phyloP scores from a whole-genome alignment of 1,140 invertebrate genomes.

The Bombus waltoni region DNA sequence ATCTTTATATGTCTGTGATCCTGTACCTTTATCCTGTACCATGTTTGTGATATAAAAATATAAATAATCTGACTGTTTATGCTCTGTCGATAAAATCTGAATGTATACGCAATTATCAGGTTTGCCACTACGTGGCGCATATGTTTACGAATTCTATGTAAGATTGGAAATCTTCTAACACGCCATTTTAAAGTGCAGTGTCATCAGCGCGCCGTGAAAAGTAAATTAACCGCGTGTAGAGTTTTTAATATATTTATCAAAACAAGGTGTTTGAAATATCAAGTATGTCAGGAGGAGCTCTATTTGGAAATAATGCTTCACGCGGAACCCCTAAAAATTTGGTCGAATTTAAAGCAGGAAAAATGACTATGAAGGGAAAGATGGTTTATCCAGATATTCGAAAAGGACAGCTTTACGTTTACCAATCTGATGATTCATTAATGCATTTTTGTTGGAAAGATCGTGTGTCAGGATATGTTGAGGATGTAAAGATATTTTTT shows the following conservation, averaged over 20 bases:
- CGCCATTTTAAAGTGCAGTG: constrained; percentile 65
- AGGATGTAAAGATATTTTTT: constrained; percentile 85
- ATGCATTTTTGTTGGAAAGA: constrained; percentile 99
- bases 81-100: not conserved
- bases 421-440: constrained; percentile 97
- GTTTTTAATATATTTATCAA: constrained; percentile 39
- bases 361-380: constrained; percentile 97
- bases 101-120: not conserved
- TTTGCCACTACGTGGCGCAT: not conserved
- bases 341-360: constrained; percentile 97
- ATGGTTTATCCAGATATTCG: constrained; percentile 98
- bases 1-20: too few species aligned
- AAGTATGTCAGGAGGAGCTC: constrained; percentile 84
- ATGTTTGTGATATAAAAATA: too few species aligned
- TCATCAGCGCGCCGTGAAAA: constrained; percentile 48
- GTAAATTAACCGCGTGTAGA: constrained; percentile 25
- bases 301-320: constrained; percentile 88
- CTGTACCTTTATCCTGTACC: too few species aligned
- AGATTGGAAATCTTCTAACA: constrained; percentile 14
- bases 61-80: not conserved
- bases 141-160: constrained; percentile 5
- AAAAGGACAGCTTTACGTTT: constrained; percentile 97
- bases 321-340: constrained; percentile 94
- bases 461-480: constrained; percentile 88
- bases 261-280: constrained; percentile 3